phyloP scores from a whole-genome alignment of 1,140 invertebrate species.

The Mizuhopecten yessoensis region DNA sequence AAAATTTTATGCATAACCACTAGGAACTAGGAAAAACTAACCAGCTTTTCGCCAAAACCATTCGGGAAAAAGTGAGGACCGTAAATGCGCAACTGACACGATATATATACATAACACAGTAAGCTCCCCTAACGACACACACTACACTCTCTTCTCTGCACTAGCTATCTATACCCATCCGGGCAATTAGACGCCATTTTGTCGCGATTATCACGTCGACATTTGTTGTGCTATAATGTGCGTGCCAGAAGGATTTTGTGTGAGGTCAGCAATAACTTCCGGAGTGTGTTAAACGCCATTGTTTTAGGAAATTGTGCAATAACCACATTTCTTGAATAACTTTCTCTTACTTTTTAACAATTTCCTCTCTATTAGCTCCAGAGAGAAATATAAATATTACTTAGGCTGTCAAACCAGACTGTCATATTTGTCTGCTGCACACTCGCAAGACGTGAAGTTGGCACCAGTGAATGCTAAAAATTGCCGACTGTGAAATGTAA shows the following conservation, averaged over 20 bases:
- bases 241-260: conserved; percentile 16
- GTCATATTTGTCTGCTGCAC: neutral
- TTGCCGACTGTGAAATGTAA: neutral
- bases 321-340: neutral
- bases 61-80: neutral
- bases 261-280: conserved; percentile 27
- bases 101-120: conserved; percentile 18
- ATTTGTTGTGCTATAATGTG: conserved; percentile 9
- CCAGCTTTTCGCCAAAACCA: neutral
- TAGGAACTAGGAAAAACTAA: neutral
- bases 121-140: neutral
- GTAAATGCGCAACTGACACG: neutral
- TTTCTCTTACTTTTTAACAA: neutral
- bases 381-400: neutral
- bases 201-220: neutral
- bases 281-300: neutral
- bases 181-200: neutral
- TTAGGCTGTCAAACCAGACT: neutral
- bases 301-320: neutral
- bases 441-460: neutral
- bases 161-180: neutral
- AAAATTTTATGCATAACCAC: neutral
- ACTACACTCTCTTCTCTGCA: neutral
- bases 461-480: conserved; percentile 10
- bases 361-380: neutral